Conservation (phyloP, 2,113 vertebrate genomes). For the Pseudolaguvia tuberculata region DNA sequence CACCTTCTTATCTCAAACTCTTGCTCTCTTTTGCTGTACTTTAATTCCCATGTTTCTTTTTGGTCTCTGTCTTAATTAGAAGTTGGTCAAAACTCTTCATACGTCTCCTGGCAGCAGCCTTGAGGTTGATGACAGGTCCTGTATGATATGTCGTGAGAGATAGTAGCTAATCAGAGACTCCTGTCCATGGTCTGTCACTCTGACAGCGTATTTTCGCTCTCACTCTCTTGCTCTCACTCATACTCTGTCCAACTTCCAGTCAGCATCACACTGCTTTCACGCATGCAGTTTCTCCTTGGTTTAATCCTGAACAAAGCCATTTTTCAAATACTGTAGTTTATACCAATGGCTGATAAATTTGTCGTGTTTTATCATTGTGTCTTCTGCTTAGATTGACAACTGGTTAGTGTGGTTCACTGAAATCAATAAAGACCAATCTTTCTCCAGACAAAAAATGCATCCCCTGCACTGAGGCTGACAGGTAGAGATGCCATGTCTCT, state of each 20-base stretch:
- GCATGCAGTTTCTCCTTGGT: neutral
- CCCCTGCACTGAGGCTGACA: neutral
- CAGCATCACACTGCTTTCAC: neutral
- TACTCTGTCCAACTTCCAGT: neutral
- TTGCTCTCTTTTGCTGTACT: neutral
- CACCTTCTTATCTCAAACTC: no score
- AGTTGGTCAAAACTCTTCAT: neutral
- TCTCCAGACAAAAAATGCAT: neutral
- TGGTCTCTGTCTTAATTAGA: neutral
- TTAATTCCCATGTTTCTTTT: neutral
- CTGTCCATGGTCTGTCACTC: neutral
- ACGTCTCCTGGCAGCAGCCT: conserved; percentile 6
- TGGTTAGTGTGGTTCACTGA: neutral
- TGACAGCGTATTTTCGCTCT: conserved; percentile 1
- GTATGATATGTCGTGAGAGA: conserved; percentile 7
- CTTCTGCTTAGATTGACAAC: neutral
- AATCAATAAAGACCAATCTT: no score
- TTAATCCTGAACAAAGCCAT: neutral
- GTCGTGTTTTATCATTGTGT: neutral
- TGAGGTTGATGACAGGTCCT: neutral
- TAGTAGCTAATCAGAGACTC: neutral
- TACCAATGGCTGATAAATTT: neutral
- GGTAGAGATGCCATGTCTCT: no score
- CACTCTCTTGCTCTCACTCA: neutral
- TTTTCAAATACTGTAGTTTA: neutral